phyloP scores from a whole-genome alignment of 2,797 vertebrate genomes.

The Neoniphon sammara region DNA sequence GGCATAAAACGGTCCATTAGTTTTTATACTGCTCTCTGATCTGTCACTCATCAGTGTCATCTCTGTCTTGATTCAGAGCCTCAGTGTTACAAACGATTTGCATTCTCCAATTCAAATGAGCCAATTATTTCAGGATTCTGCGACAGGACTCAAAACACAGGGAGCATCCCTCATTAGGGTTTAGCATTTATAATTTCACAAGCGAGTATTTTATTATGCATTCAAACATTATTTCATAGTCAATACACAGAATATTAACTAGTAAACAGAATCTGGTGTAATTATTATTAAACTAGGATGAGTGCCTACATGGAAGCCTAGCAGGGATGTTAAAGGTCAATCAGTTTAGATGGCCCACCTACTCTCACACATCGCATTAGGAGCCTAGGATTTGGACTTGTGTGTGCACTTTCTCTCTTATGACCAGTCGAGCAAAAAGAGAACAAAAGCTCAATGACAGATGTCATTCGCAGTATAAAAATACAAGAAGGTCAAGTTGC shows the following conservation, averaged over 20 bases:
- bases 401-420: neutral
- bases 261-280: conserved; percentile 12
- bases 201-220: conserved; percentile 56
- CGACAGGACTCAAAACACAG: conserved; percentile 52
- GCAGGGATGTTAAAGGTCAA: conserved; percentile 11
- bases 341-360: neutral
- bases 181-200: conserved; percentile 56
- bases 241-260: conserved; percentile 28
- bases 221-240: conserved; percentile 32
- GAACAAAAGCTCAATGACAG: no score
- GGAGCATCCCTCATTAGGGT: conserved; percentile 46
- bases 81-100: conserved; percentile 14
- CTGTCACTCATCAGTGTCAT: neutral
- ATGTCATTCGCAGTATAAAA: no score
- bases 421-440: neutral
- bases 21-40: conserved; percentile 52
- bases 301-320: conserved; percentile 10
- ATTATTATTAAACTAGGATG: conserved; percentile 12
- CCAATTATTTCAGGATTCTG: conserved; percentile 71
- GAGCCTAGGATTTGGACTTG: no score
- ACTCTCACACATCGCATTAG: no score
- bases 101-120: conserved; percentile 71
- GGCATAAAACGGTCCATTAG: conserved; percentile 12
- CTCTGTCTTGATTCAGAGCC: neutral
- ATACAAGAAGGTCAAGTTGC: no score